Evolutionary conservation across 2,113 vertebrate genomes (phyloP).

Genomic region (Protobothrops mucrosquamatus): DNA sequence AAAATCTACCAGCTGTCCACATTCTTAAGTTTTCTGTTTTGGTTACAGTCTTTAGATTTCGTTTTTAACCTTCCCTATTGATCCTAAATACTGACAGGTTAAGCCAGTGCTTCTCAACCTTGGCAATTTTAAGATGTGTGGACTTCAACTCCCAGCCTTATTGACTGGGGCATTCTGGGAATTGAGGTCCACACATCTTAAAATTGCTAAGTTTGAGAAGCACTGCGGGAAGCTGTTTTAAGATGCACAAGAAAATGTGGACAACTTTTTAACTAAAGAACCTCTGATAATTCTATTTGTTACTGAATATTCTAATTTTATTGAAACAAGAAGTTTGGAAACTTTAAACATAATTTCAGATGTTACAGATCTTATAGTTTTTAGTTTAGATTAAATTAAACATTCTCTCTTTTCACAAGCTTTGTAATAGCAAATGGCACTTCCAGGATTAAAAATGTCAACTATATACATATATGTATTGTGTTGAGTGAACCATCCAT

Average conservation of each 20-base stretch:
- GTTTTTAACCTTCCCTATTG: background rate
- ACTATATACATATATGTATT: background rate
- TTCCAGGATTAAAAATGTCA: background rate
- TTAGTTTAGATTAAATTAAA: background rate
- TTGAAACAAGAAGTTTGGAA: no score
- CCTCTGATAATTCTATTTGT: background rate
- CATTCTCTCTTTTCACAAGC: background rate
- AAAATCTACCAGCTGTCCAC: background rate
- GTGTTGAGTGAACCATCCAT: background rate
- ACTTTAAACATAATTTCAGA: background rate
- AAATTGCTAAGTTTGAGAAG: background rate
- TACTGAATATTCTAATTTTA: background rate
- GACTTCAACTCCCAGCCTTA: background rate
- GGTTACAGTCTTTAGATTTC: background rate
- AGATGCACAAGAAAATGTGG: background rate
- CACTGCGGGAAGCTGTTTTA: background rate
- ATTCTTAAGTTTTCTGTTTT: background rate
- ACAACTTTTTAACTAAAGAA: background rate
- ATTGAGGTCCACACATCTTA: background rate
- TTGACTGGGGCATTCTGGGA: background rate
- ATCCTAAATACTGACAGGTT: background rate
- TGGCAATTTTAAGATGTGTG: background rate
- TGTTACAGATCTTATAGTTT: background rate
- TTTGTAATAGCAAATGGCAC: background rate
- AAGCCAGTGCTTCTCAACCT: background rate